Percentiles rank a stretch among this genome's conserved stretches.
Evolutionary conservation across 2,113 vertebrate species (phyloP).

Genomic region (Oryzias curvinotus): DNA sequence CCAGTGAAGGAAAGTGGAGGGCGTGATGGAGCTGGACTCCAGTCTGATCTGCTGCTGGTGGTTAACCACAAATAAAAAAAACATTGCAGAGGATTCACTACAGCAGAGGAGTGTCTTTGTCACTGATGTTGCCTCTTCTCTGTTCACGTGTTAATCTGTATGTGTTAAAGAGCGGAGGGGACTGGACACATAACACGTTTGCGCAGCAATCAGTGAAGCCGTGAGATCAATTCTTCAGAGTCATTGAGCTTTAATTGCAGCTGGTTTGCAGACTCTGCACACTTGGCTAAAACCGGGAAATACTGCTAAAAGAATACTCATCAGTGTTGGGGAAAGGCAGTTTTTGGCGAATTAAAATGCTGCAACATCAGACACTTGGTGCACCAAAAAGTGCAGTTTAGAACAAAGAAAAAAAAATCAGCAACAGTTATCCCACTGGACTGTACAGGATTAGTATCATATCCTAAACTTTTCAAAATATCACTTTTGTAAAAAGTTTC

Average conservation of each 20-base stretch:
- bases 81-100: neutral
- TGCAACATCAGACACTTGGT: too few species aligned
- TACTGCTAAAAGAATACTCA: conserved; percentile 10
- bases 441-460: too few species aligned
- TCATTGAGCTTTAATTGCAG: conserved; percentile 22
- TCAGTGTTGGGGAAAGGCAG: neutral
- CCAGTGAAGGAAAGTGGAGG: conserved; percentile 17
- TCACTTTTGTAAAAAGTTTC: too few species aligned
- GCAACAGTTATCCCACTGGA: too few species aligned
- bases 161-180: neutral
- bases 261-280: conserved; percentile 32
- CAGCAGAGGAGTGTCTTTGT: neutral
- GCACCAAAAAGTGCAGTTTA: too few species aligned
- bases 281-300: conserved; percentile 20
- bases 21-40: neutral
- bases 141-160: neutral
- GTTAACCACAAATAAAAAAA: neutral
- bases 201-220: neutral
- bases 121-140: neutral
- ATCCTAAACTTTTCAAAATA: too few species aligned
- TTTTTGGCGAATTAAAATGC: too few species aligned
- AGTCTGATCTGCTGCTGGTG: neutral
- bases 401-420: too few species aligned
- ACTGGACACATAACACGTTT: neutral
- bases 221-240: conserved; percentile 26